A percentile compares a stretch with the other conserved stretches of the same genome.
These are phyloP conservation scores for Leptinotarsa tumamoca DNA, from an alignment of 2,888 invertebrate genomes.

Conservation along the genomic window DNA sequence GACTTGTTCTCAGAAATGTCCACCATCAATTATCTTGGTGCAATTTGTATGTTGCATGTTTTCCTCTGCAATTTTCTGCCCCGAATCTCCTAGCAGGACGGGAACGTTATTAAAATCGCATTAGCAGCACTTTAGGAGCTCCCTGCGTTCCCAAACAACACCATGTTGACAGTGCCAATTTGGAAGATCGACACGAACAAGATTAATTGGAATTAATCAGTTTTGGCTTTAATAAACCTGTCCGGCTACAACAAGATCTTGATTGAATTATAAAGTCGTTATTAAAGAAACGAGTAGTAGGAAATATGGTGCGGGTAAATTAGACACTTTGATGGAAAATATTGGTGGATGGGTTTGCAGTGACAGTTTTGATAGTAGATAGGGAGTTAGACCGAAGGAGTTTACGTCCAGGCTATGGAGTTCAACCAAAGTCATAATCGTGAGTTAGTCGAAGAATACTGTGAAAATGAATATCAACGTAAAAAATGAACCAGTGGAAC, in stretches of 20 bases:
- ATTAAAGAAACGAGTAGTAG: not conserved
- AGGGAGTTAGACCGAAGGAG: no score
- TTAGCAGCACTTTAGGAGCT: slow-evolving; percentile 9
- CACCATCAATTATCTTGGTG: slow-evolving; percentile 6
- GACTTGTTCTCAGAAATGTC: slow-evolving; percentile 13
- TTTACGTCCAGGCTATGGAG: no score
- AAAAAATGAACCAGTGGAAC: no score
- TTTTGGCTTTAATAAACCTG: slow-evolving; percentile 13
- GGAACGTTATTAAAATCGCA: slow-evolving; percentile 13
- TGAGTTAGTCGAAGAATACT: no score
- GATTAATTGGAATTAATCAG: slow-evolving; percentile 15
- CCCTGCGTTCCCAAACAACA: slow-evolving; percentile 2
- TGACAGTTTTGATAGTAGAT: no score
- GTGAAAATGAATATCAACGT: no score
- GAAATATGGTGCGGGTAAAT: no score
- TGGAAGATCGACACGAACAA: slow-evolving; percentile 7
- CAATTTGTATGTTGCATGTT: slow-evolving; percentile 12
- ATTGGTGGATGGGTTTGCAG: no score
- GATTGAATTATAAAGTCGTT: slow-evolving; percentile 23
- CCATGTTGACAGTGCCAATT: slow-evolving; percentile 14
- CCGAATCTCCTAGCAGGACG: not conserved
- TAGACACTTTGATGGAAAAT: no score
- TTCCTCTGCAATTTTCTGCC: slow-evolving; percentile 13
- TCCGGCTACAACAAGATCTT: slow-evolving; percentile 2
- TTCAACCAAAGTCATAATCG: no score